Conservation (phyloP, 2,888 invertebrate genomes). For the Parochlus steinenii region DNA sequence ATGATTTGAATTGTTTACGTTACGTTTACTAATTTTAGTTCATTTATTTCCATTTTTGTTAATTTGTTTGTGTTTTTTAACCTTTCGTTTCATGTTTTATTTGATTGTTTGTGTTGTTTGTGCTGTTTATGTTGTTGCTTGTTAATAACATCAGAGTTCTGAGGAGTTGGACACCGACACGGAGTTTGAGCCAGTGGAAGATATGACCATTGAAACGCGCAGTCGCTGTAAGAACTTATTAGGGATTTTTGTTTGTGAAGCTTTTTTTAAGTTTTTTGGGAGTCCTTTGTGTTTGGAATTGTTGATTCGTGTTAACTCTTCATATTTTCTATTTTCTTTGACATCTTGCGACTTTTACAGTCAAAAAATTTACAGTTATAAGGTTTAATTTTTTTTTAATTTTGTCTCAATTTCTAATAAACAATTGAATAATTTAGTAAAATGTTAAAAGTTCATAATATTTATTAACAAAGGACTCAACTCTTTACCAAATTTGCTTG, state of each 20-base stretch:
- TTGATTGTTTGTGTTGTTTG: slow-evolving; percentile 17
- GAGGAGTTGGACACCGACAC: slow-evolving; percentile 51
- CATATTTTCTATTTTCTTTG: slow-evolving; percentile 2
- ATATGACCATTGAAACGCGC: slow-evolving; percentile 48
- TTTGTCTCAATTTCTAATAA: too few species aligned
- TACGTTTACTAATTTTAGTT: slow-evolving; percentile 1
- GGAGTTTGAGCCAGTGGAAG: slow-evolving; percentile 50
- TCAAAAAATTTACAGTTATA: slow-evolving; percentile 2
- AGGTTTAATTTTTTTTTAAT: too few species aligned
- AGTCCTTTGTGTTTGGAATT: not conserved
- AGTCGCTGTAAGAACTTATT: slow-evolving; percentile 40
- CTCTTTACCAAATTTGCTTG: too few species aligned
- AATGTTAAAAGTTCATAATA: too few species aligned
- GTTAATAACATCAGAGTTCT: slow-evolving; percentile 35
- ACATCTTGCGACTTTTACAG: not conserved
- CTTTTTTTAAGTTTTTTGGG: slow-evolving; percentile 1
- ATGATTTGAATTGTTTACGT: not conserved
- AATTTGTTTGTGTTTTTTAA: slow-evolving; percentile 12
- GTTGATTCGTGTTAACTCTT: not conserved
- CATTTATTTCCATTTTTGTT: slow-evolving; percentile 10
- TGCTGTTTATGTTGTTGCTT: slow-evolving; percentile 15
- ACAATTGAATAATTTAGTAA: too few species aligned
- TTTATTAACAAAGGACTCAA: too few species aligned
- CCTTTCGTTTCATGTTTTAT: slow-evolving; percentile 15
- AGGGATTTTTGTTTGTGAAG: slow-evolving; percentile 17